phyloP scores from a whole-genome alignment of 2,113 vertebrate species.

The Semnornis frantzii region DNA sequence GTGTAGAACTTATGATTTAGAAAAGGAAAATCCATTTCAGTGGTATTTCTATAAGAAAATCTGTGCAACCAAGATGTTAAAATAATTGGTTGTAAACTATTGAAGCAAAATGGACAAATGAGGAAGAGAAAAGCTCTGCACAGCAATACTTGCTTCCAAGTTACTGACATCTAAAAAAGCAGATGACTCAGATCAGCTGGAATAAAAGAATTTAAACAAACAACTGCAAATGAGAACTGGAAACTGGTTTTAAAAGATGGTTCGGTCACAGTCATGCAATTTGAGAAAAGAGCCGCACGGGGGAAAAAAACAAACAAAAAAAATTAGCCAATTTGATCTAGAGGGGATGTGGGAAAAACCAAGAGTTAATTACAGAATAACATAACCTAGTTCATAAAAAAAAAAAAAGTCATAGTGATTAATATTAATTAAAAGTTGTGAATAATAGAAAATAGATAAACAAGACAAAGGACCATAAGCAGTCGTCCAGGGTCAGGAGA shows the following conservation, averaged over 20 bases:
- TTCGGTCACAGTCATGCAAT: background rate
- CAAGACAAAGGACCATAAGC: background rate
- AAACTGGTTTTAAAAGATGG: background rate
- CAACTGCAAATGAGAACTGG: background rate
- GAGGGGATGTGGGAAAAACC: background rate
- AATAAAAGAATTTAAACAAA: constrained; percentile 4
- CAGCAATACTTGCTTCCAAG: background rate
- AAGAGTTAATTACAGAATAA: background rate
- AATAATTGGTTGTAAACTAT: background rate
- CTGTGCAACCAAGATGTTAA: background rate
- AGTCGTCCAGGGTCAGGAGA: background rate
- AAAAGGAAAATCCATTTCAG: background rate
- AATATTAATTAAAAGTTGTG: background rate
- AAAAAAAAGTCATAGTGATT: background rate
- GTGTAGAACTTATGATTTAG: background rate
- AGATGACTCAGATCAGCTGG: background rate
- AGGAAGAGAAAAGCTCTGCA: background rate
- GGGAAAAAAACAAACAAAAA: too few relatives aligned
- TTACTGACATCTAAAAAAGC: background rate
- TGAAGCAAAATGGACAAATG: background rate
- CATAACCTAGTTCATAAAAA: background rate
- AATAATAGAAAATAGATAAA: background rate
- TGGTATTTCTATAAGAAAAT: background rate
- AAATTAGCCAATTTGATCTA: background rate
- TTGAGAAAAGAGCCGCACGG: background rate